Evolutionary conservation across 2,888 invertebrate species (phyloP).

Genomic region (Nomada ferruginata): DNA sequence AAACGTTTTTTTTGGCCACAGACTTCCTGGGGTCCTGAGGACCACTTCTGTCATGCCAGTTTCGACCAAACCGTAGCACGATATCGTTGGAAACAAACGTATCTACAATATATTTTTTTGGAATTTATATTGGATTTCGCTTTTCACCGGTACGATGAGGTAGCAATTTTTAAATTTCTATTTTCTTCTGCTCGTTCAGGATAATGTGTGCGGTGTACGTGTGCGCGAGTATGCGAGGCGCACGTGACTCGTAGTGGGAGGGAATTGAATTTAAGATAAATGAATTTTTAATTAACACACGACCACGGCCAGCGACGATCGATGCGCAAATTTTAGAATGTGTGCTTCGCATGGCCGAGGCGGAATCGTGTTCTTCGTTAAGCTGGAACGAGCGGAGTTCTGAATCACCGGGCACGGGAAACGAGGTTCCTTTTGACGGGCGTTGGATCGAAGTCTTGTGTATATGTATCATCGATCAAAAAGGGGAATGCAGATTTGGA

Average conservation of each 20-base stretch:
- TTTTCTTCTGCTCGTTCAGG: not conserved
- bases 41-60: too few species aligned
- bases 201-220: not conserved
- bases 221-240: not conserved
- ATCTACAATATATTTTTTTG: not conserved
- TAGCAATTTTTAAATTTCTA: not conserved
- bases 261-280: conserved; percentile 49
- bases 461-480: not conserved
- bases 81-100: too few species aligned
- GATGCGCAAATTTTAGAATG: conserved; percentile 41
- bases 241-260: not conserved
- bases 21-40: too few species aligned
- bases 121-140: not conserved
- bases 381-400: conserved; percentile 2
- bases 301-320: conserved; percentile 22
- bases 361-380: conserved; percentile 12
- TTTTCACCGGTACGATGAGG: not conserved
- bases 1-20: too few species aligned
- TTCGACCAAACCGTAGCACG: too few species aligned
- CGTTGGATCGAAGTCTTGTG: not conserved
- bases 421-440: conserved; percentile 16
- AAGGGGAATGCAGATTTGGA: not conserved
- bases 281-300: conserved; percentile 53
- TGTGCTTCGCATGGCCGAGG: conserved; percentile 2
- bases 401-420: too few species aligned